Evolutionary conservation across 2,113 vertebrate genomes (phyloP).

Genomic region (Sceloporus undulatus): DNA sequence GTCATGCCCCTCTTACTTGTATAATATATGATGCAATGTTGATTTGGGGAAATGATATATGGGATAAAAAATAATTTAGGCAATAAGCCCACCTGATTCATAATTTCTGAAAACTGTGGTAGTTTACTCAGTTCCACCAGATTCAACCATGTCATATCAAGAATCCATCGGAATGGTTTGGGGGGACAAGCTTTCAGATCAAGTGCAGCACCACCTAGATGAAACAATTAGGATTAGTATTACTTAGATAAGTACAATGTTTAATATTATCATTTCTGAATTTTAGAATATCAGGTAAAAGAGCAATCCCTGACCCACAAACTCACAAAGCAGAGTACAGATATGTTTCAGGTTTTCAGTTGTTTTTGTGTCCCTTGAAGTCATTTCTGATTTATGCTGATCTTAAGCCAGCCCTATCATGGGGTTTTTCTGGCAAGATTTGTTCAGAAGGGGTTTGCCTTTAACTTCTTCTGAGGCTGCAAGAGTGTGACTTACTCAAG

Average conservation of each 20-base stretch:
- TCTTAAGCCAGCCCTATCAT: too few relatives aligned
- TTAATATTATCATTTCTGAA: neutral
- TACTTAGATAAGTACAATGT: neutral
- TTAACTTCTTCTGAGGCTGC: too few relatives aligned
- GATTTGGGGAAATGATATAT: neutral
- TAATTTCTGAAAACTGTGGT: constrained; percentile 78
- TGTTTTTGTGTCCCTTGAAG: too few relatives aligned
- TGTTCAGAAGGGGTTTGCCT: too few relatives aligned
- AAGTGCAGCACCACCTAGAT: constrained; percentile 80
- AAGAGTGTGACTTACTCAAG: too few relatives aligned
- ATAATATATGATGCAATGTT: neutral
- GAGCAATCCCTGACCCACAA: neutral
- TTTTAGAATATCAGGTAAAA: neutral
- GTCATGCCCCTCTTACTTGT: neutral
- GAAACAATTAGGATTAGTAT: neutral
- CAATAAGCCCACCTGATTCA: constrained; percentile 77
- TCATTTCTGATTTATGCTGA: too few relatives aligned
- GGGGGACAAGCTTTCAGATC: constrained; percentile 82
- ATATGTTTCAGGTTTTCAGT: too few relatives aligned
- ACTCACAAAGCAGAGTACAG: neutral
- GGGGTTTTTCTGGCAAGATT: too few relatives aligned
- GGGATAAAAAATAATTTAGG: constrained; percentile 16
- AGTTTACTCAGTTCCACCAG: constrained; percentile 82
- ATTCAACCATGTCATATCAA: constrained; percentile 82
- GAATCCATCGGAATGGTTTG: constrained; percentile 81